A percentile compares a stretch with the other conserved stretches of the same genome.
These are phyloP conservation scores for Philaethria dido DNA, from an alignment of 2,888 invertebrate genomes.

Conservation along the genomic window DNA sequence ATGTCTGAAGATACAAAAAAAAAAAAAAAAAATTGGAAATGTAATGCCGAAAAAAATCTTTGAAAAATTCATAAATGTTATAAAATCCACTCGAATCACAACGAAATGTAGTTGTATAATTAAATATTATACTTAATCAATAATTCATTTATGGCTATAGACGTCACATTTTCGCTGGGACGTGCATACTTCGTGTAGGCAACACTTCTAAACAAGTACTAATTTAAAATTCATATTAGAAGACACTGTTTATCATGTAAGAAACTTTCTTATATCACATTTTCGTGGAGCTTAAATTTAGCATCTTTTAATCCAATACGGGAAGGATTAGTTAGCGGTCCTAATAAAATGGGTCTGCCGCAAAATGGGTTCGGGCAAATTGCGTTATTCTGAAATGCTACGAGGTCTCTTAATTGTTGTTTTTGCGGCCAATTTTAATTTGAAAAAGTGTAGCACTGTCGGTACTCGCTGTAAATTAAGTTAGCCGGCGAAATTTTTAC, in stretches of 20 bases:
- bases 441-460: slow-evolving; percentile 44
- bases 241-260: neutral
- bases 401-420: slow-evolving; percentile 51
- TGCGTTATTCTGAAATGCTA: slow-evolving; percentile 30
- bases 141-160: slow-evolving; percentile 4
- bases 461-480: slow-evolving; percentile 34
- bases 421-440: slow-evolving; percentile 58
- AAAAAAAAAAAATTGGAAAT: too few relatives aligned
- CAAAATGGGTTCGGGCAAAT: slow-evolving; percentile 29
- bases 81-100: too few relatives aligned
- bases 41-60: too few relatives aligned
- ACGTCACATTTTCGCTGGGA: neutral
- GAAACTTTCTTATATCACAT: neutral
- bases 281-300: neutral
- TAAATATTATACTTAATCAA: too few relatives aligned
- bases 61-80: too few relatives aligned
- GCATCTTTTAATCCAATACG: slow-evolving; percentile 19
- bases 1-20: too few relatives aligned
- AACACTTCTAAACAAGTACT: slow-evolving; percentile 8
- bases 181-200: neutral
- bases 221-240: slow-evolving; percentile 16
- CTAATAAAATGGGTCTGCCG: slow-evolving; percentile 18
- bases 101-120: too few relatives aligned
- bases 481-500: slow-evolving; percentile 37
- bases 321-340: neutral